phyloP scores from a whole-genome alignment of 1,140 invertebrate species.

The Telenomus remus region DNA sequence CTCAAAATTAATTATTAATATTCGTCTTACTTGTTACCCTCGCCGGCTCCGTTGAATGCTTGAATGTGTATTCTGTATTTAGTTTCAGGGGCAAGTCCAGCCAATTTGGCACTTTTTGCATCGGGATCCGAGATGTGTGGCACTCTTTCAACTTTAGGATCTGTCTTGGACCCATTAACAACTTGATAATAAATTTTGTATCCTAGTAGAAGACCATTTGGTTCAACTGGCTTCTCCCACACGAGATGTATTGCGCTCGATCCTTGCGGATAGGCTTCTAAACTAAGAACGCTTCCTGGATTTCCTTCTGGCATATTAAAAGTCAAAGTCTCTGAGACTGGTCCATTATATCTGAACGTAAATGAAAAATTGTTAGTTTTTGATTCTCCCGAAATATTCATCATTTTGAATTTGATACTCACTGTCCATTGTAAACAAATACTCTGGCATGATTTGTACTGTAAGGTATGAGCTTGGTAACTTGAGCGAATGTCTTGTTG shows the following conservation, averaged over 20 bases:
- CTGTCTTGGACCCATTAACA: constrained; percentile 83
- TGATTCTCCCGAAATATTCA: too few relatives aligned
- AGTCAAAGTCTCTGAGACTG: constrained; percentile 87
- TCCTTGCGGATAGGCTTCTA: constrained; percentile 90
- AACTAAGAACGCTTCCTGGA: constrained; percentile 90
- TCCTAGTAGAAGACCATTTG: constrained; percentile 94
- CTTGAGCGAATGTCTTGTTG: constrained; percentile 82
- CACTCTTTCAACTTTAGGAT: constrained; percentile 81
- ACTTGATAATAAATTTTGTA: constrained; percentile 94
- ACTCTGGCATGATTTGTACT: constrained; percentile 93
- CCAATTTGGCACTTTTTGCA: constrained; percentile 87
- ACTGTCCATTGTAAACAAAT: constrained; percentile 90
- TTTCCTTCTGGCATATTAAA: constrained; percentile 95
- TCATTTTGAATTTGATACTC: too few relatives aligned
- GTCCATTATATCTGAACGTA: constrained; percentile 84
- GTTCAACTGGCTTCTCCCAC: constrained; percentile 94
- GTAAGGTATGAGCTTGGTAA: constrained; percentile 91
- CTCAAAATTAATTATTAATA: too few relatives aligned
- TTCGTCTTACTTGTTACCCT: constrained; percentile 85
- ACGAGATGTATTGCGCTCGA: constrained; percentile 90
- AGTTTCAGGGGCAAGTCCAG: constrained; percentile 87
- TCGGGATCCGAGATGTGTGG: constrained; percentile 86
- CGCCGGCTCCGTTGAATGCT: constrained; percentile 88
- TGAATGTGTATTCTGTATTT: constrained; percentile 92
- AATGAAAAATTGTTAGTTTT: neutral